Conservation (phyloP, 2,888 invertebrate species). For the Cantharis rustica region DNA sequence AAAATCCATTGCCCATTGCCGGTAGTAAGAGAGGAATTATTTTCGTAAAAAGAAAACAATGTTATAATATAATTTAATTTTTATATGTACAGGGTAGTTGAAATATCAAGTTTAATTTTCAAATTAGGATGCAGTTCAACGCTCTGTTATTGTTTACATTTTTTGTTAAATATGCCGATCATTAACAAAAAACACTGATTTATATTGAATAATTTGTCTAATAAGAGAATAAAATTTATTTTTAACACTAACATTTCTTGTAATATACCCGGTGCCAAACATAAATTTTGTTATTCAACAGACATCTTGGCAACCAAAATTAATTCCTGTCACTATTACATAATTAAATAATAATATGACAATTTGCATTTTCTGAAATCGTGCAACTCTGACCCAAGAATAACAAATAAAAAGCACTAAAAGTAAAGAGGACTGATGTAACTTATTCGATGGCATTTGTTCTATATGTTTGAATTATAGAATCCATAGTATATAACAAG, state of each 20-base stretch:
- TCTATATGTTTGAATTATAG: too few species aligned
- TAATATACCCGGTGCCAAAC: neutral
- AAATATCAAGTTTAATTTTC: neutral
- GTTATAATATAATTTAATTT: neutral
- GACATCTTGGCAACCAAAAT: neutral
- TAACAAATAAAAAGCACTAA: too few species aligned
- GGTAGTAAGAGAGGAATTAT: neutral
- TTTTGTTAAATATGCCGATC: neutral
- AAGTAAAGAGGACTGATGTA: too few species aligned
- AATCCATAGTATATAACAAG: too few species aligned
- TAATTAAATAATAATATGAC: neutral
- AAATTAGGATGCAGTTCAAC: neutral
- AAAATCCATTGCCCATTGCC: neutral
- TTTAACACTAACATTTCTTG: neutral
- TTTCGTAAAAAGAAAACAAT: neutral
- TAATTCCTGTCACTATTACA: neutral
- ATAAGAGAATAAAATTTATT: neutral
- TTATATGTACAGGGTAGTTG: too few species aligned
- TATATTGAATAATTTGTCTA: neutral
- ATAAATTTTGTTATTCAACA: neutral
- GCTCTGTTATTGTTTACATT: neutral
- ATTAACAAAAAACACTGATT: neutral
- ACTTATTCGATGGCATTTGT: too few species aligned
- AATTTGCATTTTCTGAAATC: neutral
- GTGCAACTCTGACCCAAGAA: too few species aligned